A percentile compares a stretch with the other conserved stretches of the same genome.
Conservation (phyloP, 2,113 vertebrate genomes). For the Spheniscus mendiculus region DNA sequence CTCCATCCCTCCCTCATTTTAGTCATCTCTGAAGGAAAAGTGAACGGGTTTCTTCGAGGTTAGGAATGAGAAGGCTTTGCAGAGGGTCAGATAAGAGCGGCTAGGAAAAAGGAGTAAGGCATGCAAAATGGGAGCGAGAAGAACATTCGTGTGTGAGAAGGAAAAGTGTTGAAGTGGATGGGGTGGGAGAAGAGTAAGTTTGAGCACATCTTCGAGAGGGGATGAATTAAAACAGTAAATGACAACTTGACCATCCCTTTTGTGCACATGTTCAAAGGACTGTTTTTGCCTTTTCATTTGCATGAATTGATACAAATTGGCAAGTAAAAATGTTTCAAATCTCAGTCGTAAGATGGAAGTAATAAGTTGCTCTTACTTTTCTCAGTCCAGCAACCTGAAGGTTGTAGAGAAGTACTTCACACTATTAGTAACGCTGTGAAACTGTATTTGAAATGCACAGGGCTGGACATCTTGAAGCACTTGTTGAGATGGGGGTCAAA, state of each 20-base stretch:
- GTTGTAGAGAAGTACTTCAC: neutral
- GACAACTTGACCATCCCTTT: neutral
- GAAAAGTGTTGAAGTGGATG: neutral
- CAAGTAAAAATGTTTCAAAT: neutral
- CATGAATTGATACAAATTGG: neutral
- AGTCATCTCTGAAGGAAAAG: neutral
- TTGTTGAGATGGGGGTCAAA: conserved; percentile 22
- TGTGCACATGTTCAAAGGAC: neutral
- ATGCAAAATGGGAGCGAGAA: neutral
- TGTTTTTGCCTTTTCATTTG: neutral
- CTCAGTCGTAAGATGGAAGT: neutral
- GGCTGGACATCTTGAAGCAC: conserved; percentile 31
- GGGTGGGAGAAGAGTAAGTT: neutral
- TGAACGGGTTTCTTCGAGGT: neutral
- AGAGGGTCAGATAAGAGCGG: neutral
- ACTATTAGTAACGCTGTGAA: neutral
- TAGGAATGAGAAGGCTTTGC: neutral
- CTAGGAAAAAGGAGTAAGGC: neutral
- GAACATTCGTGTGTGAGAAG: neutral
- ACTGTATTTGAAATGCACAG: neutral
- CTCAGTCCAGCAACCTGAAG: neutral
- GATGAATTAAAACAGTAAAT: neutral
- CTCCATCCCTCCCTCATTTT: neutral
- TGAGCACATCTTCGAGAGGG: neutral
- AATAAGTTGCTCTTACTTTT: neutral